Evolutionary conservation across 2,797 vertebrate species (phyloP).

Genomic region (Micrastur ruficollis): DNA sequence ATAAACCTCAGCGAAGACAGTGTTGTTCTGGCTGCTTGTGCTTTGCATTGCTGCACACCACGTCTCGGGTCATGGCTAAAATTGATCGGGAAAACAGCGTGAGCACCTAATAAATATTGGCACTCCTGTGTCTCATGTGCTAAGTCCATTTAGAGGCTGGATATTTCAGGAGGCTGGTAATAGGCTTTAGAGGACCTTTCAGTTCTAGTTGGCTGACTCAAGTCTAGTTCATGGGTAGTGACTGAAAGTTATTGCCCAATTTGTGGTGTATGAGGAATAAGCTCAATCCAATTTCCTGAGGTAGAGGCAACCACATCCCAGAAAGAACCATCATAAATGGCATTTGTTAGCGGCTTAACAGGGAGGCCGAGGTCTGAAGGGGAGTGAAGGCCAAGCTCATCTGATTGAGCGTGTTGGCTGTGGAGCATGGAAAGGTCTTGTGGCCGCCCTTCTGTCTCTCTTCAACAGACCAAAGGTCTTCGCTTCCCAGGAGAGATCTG

Average conservation of each 20-base stretch:
- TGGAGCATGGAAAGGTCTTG: neutral
- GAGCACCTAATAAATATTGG: neutral
- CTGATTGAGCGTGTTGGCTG: neutral
- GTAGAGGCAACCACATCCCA: neutral
- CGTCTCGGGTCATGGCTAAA: neutral
- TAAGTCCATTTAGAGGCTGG: neutral
- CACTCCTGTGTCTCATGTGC: neutral
- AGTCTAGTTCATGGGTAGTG: neutral
- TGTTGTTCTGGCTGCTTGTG: neutral
- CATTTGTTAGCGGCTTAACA: neutral
- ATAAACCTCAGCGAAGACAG: no score
- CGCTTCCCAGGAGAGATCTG: neutral
- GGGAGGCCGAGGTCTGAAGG: neutral
- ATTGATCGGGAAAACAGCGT: rapidly evolving
- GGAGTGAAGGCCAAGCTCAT: neutral
- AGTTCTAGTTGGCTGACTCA: neutral
- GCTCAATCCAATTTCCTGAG: neutral
- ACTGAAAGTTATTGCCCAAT: neutral
- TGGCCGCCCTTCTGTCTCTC: neutral
- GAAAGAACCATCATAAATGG: neutral
- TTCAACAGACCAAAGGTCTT: neutral
- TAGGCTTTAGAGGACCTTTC: neutral
- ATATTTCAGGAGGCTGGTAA: neutral
- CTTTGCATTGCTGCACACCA: neutral
- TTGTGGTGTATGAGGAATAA: neutral